Evolutionary conservation across 2,113 vertebrate species (phyloP).

Genomic region (Pteropus alecto): DNA sequence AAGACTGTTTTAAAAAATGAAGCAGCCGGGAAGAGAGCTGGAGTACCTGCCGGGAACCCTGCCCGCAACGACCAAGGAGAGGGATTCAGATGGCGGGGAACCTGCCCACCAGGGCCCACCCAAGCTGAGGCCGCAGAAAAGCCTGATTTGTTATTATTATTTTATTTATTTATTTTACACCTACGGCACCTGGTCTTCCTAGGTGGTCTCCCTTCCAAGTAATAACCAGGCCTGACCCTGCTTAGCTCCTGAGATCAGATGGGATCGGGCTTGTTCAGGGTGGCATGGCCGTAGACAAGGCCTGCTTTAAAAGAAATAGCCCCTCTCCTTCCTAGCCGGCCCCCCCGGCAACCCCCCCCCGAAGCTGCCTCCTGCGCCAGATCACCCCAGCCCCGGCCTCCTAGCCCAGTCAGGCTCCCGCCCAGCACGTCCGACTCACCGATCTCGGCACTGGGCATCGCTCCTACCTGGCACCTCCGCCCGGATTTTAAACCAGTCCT

Average conservation of each 20-base stretch:
- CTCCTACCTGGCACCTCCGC: slow-evolving; percentile 91
- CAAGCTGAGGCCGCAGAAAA: too few relatives aligned
- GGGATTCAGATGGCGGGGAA: fast-evolving
- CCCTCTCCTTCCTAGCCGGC: fast-evolving
- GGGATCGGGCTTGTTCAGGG: too few relatives aligned
- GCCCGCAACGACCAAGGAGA: fast-evolving
- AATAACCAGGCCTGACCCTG: too few relatives aligned
- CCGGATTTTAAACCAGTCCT: slow-evolving; percentile 92
- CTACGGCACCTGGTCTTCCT: too few relatives aligned
- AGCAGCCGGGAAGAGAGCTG: fast-evolving
- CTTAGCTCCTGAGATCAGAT: too few relatives aligned
- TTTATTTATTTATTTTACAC: too few relatives aligned
- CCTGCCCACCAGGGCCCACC: fast-evolving
- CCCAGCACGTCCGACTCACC: slow-evolving; percentile 81
- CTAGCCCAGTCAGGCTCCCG: neutral
- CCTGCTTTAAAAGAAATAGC: fast-evolving
- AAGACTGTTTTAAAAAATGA: neutral
- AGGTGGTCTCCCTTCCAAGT: too few relatives aligned
- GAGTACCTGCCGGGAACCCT: too few relatives aligned
- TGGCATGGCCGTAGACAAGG: too few relatives aligned
- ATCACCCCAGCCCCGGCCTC: fast-evolving
- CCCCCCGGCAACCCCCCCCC: fast-evolving
- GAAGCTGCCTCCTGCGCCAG: fast-evolving
- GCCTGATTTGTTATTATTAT: too few relatives aligned
- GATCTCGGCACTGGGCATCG: slow-evolving; percentile 90